These are phyloP conservation scores for Cuculus canorus DNA, from an alignment of 2,797 vertebrate genomes.

Conservation along the genomic window DNA sequence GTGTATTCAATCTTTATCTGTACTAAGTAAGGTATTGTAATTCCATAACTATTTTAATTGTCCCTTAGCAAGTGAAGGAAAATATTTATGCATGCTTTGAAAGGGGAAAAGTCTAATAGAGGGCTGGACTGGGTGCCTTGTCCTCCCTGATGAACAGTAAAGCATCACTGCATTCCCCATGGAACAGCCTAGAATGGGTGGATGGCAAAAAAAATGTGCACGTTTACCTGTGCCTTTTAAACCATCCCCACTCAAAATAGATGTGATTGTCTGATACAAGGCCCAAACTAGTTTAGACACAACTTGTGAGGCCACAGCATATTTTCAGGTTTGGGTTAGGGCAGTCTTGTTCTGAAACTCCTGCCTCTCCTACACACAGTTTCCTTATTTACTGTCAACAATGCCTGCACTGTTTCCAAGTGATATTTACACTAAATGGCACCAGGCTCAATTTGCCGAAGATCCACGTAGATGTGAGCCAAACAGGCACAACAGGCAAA, in stretches of 20 bases:
- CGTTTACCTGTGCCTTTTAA: neutral
- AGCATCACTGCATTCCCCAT: fast-evolving
- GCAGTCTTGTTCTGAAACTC: neutral
- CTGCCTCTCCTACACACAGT: neutral
- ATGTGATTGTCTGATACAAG: neutral
- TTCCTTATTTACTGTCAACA: neutral
- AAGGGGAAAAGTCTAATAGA: neutral
- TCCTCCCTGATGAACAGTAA: neutral
- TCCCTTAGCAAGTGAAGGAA: neutral
- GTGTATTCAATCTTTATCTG: neutral
- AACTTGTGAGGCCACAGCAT: neutral
- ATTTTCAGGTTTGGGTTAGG: neutral
- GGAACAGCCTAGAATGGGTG: neutral
- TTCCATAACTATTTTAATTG: neutral
- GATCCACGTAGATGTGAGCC: fast-evolving
- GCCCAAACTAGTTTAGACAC: neutral
- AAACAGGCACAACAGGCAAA: fast-evolving
- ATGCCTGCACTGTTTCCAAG: fast-evolving
- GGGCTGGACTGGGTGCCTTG: neutral
- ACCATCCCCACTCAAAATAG: neutral
- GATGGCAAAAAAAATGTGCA: fast-evolving
- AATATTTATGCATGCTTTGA: neutral
- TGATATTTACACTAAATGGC: fast-evolving
- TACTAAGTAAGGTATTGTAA: neutral
- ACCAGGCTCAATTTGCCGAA: fast-evolving